phyloP scores from a whole-genome alignment of 2,113 vertebrate species.

The Nannospalax galili region DNA sequence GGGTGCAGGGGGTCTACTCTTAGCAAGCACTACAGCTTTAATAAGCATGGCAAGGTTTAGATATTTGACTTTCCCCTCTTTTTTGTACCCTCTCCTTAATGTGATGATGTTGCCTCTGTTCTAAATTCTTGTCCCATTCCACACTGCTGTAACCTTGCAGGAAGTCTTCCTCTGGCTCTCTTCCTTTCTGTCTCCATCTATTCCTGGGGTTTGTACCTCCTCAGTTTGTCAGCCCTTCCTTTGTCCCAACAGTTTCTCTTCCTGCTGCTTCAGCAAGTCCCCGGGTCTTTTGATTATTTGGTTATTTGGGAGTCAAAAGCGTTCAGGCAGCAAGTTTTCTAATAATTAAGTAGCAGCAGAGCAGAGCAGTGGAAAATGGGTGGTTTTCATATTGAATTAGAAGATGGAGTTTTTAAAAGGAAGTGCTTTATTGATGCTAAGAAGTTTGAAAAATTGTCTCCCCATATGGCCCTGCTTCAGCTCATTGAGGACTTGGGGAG shows the following conservation, averaged over 20 bases:
- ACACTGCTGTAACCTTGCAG: neutral
- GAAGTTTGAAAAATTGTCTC: constrained; percentile 48
- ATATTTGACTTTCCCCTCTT: too few species aligned
- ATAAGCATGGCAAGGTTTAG: neutral
- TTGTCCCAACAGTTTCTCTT: neutral
- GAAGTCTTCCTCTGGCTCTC: neutral
- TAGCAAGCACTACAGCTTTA: neutral
- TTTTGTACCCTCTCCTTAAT: neutral
- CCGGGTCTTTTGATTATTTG: neutral
- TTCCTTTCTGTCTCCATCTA: neutral
- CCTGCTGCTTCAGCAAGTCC: neutral
- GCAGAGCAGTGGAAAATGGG: constrained; percentile 42
- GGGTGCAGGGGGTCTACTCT: neutral
- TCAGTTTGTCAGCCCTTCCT: neutral
- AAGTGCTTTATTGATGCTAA: constrained; percentile 24
- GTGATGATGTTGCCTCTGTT: neutral
- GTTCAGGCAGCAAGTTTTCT: neutral
- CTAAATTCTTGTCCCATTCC: neutral
- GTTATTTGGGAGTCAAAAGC: neutral
- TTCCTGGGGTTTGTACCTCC: neutral
- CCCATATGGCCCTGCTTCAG: neutral
- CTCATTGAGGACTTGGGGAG: neutral
- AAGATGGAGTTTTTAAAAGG: constrained; percentile 15
- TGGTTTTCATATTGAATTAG: constrained; percentile 39
- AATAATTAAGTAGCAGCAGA: constrained; percentile 25